Conservation (phyloP, 2,888 invertebrate species). For the Theodoxus fluviatilis region DNA sequence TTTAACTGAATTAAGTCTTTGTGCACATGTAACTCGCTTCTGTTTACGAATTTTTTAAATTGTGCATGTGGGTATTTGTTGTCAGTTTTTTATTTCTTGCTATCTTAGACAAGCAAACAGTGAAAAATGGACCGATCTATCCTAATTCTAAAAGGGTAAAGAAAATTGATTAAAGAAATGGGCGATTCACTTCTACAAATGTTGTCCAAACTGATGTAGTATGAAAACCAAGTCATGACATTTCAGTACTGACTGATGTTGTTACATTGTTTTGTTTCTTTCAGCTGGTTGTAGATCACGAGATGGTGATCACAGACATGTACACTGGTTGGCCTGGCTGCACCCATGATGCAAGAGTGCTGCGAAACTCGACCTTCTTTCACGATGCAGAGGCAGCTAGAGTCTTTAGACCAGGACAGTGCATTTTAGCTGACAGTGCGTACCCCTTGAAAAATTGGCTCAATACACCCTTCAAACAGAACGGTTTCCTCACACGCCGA, state of each 20-base stretch:
- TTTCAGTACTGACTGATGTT: not conserved
- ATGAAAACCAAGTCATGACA: not conserved
- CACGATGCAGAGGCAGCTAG: not conserved
- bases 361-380: slow-evolving; percentile 31
- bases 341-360: slow-evolving; percentile 37
- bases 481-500: slow-evolving; percentile 26
- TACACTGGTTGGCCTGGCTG: slow-evolving; percentile 37
- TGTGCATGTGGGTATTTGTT: no score
- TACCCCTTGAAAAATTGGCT: slow-evolving; percentile 28
- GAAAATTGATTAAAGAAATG: no score
- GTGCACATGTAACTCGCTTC: no score
- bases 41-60: no score
- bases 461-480: slow-evolving; percentile 33
- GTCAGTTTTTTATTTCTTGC: no score
- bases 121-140: no score
- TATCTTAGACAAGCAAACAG: no score
- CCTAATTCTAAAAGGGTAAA: no score
- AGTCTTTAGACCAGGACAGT: not conserved
- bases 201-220: no score
- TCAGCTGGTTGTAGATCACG: slow-evolving; percentile 32
- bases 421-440: slow-evolving; percentile 33
- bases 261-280: slow-evolving; percentile 4
- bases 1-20: no score
- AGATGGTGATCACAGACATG: slow-evolving; percentile 29
- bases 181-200: no score